Base-by-base conservation (phyloP, 2,888 invertebrate species). In the Hirudinaria manillensis region DNA sequence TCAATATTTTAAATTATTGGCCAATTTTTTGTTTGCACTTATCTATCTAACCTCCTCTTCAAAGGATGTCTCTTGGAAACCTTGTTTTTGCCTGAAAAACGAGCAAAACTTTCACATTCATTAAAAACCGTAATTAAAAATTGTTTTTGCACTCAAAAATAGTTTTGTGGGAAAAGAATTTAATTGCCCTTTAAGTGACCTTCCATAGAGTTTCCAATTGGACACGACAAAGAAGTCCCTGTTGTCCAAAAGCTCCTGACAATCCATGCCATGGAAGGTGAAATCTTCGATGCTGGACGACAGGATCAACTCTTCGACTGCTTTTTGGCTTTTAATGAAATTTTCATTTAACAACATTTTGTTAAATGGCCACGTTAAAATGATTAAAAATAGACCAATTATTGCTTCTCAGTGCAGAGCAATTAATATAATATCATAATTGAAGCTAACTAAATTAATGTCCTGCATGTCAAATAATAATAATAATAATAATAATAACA, bases 21-120 rank as follows among this genome's bases (percentile, higher is more conserved):
- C 13, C 6, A 61, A 24, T 19, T 16, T 19, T 61, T 61, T 10
- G n/a, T 21, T 61, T 61, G n/a, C 16, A 2, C 19, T 24, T 24
- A 36, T 29, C 10, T 13, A 16, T 29, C 66, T 36, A 45, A 74
- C 74, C 53, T 73, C 72, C 55, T 76, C 73, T 2, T n/a, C 19
- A 67, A 73, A 76, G 2, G 73, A 74, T 55, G 66, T 51, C 34
- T 74, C 66, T 24, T 74, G 53, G 36, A 67, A 6, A 3, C 65
- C 66, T 21, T 66, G 38, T 29, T 61, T 61, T 10, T 61, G 61
- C 61, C 61, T 61, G n/a, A 61, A 61, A 61, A 1, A 45, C 16
- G 3, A 7, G 16, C 3, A 7, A 45, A 10, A 45, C 45, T 16
- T 36, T 36, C 36, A 6, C 16, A 10, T 45, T 45, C n/a, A n/a